Base-by-base conservation (phyloP, 2,113 vertebrate genomes). In the Mesocricetus auratus region DNA sequence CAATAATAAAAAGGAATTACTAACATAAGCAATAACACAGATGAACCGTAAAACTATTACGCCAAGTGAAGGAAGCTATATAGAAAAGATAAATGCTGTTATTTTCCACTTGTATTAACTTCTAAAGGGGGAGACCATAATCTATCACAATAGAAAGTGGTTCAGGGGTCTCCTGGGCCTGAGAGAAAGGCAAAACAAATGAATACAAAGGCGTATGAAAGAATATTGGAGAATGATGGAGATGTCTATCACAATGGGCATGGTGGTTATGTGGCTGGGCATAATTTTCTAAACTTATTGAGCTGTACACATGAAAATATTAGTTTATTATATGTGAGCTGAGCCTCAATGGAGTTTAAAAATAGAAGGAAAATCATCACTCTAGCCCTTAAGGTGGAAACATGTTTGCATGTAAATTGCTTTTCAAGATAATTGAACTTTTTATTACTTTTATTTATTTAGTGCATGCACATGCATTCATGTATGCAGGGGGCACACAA, bases 321-420 rank as follows among this genome's bases (percentile, higher is more conserved):
- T 50, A 58, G 0, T 47, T 42, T 90, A 79, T 36, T 62, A 42
- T 50, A 13, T 50, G 9, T 56, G n/a, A 89, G 81, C 89, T 92
- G 91, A 24, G 83, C 24, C 22, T 94, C 64, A 92, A 9, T 68
- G 39, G 90, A n/a, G 3, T 53, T 78, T n/a, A 66, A 31, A 85
- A 73, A 47, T 39, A 89, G 89, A 64, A 58, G 77, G 36, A 90
- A 94, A 82, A 9, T 81, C 50, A 66, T 86, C 53, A 36, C n/a
- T 53, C 64, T 53, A 3, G 45, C 36, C 50, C 21, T 74, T 36
- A 45, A 79, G 75, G 31, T n/a, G 74, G 66, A 13, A 77, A 2
- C 16, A 86, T 68, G 88, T 88, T 62, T 69, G 19, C 42, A 33
- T 95, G 22, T 53, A 66, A 94, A 96, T n/a, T 89, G 19, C 66